phyloP scores from a whole-genome alignment of 2,113 vertebrate genomes.

The Gracilinanus agilis region DNA sequence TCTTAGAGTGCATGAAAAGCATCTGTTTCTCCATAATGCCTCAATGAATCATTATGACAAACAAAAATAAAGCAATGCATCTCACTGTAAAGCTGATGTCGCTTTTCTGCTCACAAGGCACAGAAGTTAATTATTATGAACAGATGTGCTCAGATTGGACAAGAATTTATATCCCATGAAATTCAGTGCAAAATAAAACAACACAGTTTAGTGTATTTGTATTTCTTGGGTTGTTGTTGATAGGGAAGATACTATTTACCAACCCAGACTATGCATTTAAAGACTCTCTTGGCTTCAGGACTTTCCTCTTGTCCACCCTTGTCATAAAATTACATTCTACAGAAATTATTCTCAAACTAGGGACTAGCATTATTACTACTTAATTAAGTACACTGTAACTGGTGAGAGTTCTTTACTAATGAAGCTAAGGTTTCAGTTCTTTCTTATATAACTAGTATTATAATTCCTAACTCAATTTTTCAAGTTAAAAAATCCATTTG shows the following conservation, averaged over 20 bases:
- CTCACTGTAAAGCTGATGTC: conserved; percentile 78
- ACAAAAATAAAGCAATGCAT: conserved; percentile 80
- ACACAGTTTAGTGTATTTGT: conserved; percentile 69
- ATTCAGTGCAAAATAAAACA: conserved; percentile 69
- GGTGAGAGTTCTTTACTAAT: neutral
- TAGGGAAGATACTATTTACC: neutral
- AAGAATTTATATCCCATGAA: conserved; percentile 81
- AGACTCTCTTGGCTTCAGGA: neutral
- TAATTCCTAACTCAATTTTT: neutral
- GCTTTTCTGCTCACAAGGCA: conserved; percentile 79
- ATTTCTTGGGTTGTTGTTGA: conserved; percentile 60
- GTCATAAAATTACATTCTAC: neutral
- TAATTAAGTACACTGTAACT: neutral
- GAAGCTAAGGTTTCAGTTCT: neutral
- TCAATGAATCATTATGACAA: conserved; percentile 85
- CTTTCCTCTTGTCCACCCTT: conserved; percentile 1
- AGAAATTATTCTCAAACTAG: neutral
- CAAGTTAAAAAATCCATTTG: neutral
- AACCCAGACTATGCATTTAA: rapidly evolving
- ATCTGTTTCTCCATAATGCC: conserved; percentile 77
- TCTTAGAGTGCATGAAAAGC: conserved; percentile 80
- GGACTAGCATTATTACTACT: neutral
- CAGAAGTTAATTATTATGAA: conserved; percentile 85
- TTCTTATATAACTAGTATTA: neutral
- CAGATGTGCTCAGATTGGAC: conserved; percentile 85